Evolutionary conservation across 1,140 invertebrate genomes (phyloP), one percentile per base, ranked within the genome.

Genomic region (Trachymyrmex septentrionalis): DNA sequence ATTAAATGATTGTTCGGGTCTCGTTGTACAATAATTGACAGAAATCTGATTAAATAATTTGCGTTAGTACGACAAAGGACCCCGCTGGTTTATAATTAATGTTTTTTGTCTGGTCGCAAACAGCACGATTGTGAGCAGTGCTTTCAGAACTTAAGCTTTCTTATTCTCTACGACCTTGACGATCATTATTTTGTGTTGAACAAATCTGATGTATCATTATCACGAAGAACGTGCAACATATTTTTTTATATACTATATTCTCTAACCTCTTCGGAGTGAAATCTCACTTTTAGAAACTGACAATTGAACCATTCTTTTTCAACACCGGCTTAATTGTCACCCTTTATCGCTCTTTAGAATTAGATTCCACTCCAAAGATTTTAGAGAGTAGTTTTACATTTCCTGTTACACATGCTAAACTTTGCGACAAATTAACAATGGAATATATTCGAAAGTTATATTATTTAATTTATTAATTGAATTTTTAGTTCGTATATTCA

Each of bases 41-140:
- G 55, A 61, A 38, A 73, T n/a, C 38, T 73, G 67, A 61, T 84
- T 67, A 44, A 44, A 10, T 48, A 50, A 61, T 61, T 38, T 30
- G 38, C 80, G 7, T 24, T 38, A 34, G 44, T 10, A 53, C n/a
- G 19, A 30, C 66, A 27, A 14, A 24, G 16, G 21, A 57, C 12
- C 69, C 80, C 16, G 19, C 21, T 24, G 77, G 63, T 61, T 59
- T 21, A 55, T 84, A 67, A 84, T 84, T 73, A 69, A 84, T 84
- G 80, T 50, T 73, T 48, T 38, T 84, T 73, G 55, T 61, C 24
- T 61, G 63, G 27, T 67, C 21, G 80, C 53, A 59, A 48, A 59
- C 67, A 14, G 19, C 34, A 30, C 64, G 34, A 82, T 38, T n/a
- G 67, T 59, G 59, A 30, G 67, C 3, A 72, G 55, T 30, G n/a